phyloP scores from a whole-genome alignment of 2,888 invertebrate species.

The Gari tellinella region DNA sequence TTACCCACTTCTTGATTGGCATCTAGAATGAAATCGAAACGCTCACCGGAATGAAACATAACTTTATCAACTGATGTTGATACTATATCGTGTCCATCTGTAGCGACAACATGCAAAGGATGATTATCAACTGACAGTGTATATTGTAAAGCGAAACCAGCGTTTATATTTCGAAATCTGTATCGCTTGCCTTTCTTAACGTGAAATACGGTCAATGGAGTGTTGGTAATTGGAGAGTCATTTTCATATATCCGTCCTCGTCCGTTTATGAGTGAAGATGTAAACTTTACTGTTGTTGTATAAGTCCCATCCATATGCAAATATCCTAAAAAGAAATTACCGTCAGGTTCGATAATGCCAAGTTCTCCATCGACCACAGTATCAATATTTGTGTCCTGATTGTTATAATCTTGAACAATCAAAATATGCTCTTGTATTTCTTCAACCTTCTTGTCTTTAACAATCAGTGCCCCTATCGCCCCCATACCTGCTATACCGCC shows the following conservation, averaged over 20 bases:
- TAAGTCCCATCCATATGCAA: constrained; percentile 20
- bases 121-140: constrained; percentile 72
- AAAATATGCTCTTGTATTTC: constrained; percentile 29
- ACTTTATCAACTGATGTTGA: constrained; percentile 61
- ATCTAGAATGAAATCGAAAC: constrained; percentile 71
- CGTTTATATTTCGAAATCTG: constrained; percentile 71
- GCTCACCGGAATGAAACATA: constrained; percentile 73
- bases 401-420: constrained; percentile 62
- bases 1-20: constrained; percentile 62
- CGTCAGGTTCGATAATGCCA: constrained; percentile 13
- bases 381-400: constrained; percentile 20
- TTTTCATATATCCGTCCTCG: constrained; percentile 54
- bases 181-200: constrained; percentile 42
- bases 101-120: constrained; percentile 62
- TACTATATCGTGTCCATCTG: constrained; percentile 68
- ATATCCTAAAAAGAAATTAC: neutral
- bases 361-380: neutral
- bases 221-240: constrained; percentile 29
- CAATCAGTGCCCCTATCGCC: constrained; percentile 57
- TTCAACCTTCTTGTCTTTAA: constrained; percentile 36
- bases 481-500: constrained; percentile 58
- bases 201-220: constrained; percentile 55
- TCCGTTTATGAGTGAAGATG: constrained; percentile 66
- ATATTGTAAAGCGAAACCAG: constrained; percentile 63
- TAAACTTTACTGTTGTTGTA: constrained; percentile 29